phyloP scores from a whole-genome alignment of 2,113 vertebrate species.

The Sitta europaea region DNA sequence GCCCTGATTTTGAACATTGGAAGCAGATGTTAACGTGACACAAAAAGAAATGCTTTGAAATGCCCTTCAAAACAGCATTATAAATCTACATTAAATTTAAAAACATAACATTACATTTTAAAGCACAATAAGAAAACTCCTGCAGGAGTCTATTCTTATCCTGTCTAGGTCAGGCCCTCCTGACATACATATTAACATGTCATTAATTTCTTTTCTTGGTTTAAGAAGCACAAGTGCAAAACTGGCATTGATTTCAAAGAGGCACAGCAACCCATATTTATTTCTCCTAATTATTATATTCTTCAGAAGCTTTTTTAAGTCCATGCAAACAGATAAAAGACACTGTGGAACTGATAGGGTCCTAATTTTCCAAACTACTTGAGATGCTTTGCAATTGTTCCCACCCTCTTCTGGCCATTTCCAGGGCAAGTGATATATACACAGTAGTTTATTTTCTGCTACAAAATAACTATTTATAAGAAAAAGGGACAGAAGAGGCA shows the following conservation, averaged over 20 bases:
- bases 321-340: neutral
- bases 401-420: neutral
- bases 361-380: neutral
- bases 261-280: neutral
- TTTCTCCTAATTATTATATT: neutral
- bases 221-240: neutral
- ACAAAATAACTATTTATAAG: neutral
- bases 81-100: neutral
- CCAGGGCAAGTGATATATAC: neutral
- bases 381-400: neutral
- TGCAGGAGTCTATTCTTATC: neutral
- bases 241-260: neutral
- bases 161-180: neutral
- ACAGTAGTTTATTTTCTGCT: neutral
- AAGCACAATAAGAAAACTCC: neutral
- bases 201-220: neutral
- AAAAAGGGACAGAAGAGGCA: neutral
- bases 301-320: neutral
- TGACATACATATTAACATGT: neutral
- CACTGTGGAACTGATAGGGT: neutral
- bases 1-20: neutral
- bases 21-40: neutral
- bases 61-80: neutral
- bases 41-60: neutral
- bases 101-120: neutral